These are phyloP conservation scores for Epizoanthus ramosus DNA, from an alignment of 92 coral and sea anemone genomes.

Conservation along the genomic window DNA sequence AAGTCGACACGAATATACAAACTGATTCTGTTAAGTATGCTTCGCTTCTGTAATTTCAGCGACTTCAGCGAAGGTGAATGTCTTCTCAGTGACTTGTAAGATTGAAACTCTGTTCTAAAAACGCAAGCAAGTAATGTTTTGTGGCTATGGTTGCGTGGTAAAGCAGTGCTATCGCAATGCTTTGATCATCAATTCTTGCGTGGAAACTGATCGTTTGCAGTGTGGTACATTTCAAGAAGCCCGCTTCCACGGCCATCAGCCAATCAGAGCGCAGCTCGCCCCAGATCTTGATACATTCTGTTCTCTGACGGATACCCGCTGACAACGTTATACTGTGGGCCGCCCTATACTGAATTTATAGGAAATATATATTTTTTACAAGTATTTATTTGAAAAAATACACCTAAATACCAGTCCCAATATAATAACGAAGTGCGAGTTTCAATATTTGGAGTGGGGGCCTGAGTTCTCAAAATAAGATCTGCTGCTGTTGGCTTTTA, in stretches of 20 bases:
- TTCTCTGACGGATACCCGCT: slow-evolving; percentile 53
- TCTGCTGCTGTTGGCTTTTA: too few relatives aligned
- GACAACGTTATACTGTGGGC: background rate
- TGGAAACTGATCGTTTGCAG: slow-evolving; percentile 86
- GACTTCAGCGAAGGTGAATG: background rate
- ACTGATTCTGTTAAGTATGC: slow-evolving; percentile 16
- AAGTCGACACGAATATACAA: slow-evolving; percentile 2
- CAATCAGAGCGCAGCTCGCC: slow-evolving; percentile 73
- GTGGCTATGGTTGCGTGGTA: slow-evolving; percentile 39
- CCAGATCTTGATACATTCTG: slow-evolving; percentile 47
- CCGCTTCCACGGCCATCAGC: slow-evolving; percentile 78
- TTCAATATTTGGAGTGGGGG: too few relatives aligned
- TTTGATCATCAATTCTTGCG: slow-evolving; percentile 58
- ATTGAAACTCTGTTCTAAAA: slow-evolving; percentile 20
- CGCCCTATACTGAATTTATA: too few relatives aligned
- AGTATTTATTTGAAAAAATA: too few relatives aligned
- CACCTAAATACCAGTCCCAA: too few relatives aligned
- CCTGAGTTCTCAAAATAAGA: too few relatives aligned
- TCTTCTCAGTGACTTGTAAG: slow-evolving; percentile 10
- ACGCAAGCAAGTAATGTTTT: background rate
- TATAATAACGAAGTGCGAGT: too few relatives aligned
- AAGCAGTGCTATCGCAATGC: slow-evolving; percentile 43
- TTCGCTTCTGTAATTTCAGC: background rate
- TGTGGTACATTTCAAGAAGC: slow-evolving; percentile 86
- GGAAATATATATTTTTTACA: too few relatives aligned